phyloP scores from a whole-genome alignment of 2,113 vertebrate genomes.

The Athene noctua region DNA sequence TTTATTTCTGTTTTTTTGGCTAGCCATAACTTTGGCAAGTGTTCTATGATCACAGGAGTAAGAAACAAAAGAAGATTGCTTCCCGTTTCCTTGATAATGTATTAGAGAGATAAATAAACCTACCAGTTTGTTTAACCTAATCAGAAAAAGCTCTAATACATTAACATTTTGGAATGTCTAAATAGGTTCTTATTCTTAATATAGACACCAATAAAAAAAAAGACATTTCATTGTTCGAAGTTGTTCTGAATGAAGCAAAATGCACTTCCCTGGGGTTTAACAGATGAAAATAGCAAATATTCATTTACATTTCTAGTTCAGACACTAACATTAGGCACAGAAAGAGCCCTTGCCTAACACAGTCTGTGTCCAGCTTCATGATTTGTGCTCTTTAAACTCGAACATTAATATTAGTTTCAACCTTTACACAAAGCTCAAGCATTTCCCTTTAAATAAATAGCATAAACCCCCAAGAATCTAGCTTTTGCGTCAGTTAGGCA shows the following conservation, averaged over 20 bases:
- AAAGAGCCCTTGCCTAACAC: conserved; percentile 34
- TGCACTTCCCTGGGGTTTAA: conserved; percentile 61
- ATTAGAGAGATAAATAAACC: conserved; percentile 67
- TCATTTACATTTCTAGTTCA: conserved; percentile 36
- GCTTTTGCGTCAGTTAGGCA: background rate
- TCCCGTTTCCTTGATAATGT: conserved; percentile 67
- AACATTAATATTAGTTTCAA: conserved; percentile 65
- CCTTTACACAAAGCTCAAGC: conserved; percentile 12
- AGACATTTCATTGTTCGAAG: conserved; percentile 51
- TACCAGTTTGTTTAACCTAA: conserved; percentile 58
- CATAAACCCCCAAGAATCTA: background rate
- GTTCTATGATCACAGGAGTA: conserved; percentile 71
- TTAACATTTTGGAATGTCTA: conserved; percentile 56
- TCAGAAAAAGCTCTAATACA: conserved; percentile 34
- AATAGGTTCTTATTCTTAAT: conserved; percentile 64
- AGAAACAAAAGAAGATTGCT: conserved; percentile 79
- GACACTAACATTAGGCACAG: conserved; percentile 43
- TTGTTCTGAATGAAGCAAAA: conserved; percentile 64
- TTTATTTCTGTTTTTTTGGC: conserved; percentile 79
- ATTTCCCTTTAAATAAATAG: conserved; percentile 26
- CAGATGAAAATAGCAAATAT: conserved; percentile 68
- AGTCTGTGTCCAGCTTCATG: conserved; percentile 13
- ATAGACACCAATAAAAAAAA: conserved; percentile 41
- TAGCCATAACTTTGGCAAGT: conserved; percentile 81
- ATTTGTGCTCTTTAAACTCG: conserved; percentile 57